These are phyloP conservation scores for Enteromius argenteus DNA, from an alignment of 2,797 vertebrate genomes.

Conservation along the genomic window DNA sequence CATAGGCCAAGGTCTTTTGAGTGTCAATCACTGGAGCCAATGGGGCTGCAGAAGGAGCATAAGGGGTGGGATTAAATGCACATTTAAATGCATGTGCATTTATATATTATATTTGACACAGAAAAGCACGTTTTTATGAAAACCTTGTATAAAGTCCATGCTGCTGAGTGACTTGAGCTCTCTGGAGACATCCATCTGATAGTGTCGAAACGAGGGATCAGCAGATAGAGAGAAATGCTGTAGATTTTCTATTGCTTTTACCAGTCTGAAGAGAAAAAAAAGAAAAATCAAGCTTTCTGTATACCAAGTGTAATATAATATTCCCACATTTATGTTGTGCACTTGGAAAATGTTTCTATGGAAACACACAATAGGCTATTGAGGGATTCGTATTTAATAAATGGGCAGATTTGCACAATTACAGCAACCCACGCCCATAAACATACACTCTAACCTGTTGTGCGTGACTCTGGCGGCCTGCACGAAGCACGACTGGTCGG, in stretches of 20 bases:
- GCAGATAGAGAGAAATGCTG: conserved; percentile 88
- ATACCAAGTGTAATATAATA: background rate
- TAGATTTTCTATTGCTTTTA: conserved; percentile 88
- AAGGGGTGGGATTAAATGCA: background rate
- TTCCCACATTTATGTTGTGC: background rate
- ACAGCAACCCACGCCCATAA: conserved; percentile 15
- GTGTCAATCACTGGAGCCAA: conserved; percentile 96
- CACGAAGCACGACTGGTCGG: conserved; percentile 91
- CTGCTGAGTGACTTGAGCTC: conserved; percentile 87
- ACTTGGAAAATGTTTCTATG: background rate
- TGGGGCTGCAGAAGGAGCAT: conserved; percentile 79
- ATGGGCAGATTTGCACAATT: background rate
- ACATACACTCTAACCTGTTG: conserved; percentile 78
- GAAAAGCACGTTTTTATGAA: background rate
- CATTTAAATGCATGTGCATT: background rate
- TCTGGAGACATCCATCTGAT: conserved; percentile 88
- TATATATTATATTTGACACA: background rate
- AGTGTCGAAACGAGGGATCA: conserved; percentile 89
- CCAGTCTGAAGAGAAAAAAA: conserved; percentile 76
- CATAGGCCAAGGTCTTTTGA: conserved; percentile 95
- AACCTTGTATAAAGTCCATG: conserved; percentile 90
- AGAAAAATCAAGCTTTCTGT: background rate
- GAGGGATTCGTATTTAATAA: background rate
- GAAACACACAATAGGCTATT: conserved; percentile 18
- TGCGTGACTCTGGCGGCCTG: conserved; percentile 93